phyloP scores from a whole-genome alignment of 2,797 vertebrate genomes.

The Mastacembelus armatus region DNA sequence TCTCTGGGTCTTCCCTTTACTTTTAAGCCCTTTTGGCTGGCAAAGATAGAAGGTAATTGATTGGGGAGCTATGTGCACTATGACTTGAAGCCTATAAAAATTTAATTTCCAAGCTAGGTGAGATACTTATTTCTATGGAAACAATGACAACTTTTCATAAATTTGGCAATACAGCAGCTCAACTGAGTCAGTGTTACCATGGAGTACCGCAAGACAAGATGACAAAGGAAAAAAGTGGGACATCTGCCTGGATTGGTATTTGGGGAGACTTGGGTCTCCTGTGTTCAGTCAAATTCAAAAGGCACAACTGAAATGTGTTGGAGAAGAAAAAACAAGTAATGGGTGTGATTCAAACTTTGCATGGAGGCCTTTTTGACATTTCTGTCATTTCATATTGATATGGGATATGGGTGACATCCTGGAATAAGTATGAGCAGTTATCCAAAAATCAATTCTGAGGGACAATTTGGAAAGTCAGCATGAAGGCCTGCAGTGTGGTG shows the following conservation, averaged over 20 bases:
- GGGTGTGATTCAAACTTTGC: not conserved
- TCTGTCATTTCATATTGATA: conserved; percentile 41
- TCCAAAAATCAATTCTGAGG: conserved; percentile 18
- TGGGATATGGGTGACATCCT: conserved; percentile 17
- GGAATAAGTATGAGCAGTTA: conserved; percentile 38
- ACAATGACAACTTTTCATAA: conserved; percentile 25
- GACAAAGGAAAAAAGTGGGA: conserved; percentile 29
- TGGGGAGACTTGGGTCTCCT: conserved; percentile 16
- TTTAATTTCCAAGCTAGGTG: conserved; percentile 22
- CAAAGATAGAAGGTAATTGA: not conserved
- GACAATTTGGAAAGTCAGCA: conserved; percentile 26
- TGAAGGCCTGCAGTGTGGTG: conserved; percentile 8
- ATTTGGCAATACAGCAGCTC: conserved; percentile 28
- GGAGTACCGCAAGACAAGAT: conserved; percentile 23
- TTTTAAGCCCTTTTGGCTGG: not conserved
- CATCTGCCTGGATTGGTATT: conserved; percentile 39
- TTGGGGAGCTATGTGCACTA: not conserved
- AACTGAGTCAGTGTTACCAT: conserved; percentile 31
- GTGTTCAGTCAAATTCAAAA: conserved; percentile 31
- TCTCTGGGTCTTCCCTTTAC: conserved; percentile 10
- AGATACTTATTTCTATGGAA: conserved; percentile 36
- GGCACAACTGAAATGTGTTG: conserved; percentile 23
- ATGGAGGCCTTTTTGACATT: conserved; percentile 24
- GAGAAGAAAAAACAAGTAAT: conserved; percentile 3
- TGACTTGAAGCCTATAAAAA: not conserved